Evolutionary conservation across 2,113 vertebrate genomes (phyloP).

Genomic region (Sturnus vulgaris): DNA sequence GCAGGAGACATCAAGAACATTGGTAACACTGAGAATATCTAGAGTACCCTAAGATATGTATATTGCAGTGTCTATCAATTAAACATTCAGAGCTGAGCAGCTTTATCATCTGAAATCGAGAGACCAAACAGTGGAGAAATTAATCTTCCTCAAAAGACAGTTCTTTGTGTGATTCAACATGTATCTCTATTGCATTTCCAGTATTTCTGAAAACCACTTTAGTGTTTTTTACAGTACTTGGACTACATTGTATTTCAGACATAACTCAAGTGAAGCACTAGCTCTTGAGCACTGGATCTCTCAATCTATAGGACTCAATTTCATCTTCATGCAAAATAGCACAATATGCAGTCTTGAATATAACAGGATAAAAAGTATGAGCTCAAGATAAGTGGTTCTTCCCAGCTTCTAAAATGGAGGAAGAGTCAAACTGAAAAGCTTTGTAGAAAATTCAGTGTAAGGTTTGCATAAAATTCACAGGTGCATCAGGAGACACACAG

Average conservation of each 20-base stretch:
- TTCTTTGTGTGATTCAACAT: background rate
- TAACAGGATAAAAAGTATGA: background rate
- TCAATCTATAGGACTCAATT: background rate
- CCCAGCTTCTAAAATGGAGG: background rate
- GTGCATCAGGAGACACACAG: background rate
- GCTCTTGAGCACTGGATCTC: background rate
- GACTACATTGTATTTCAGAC: background rate
- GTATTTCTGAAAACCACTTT: background rate
- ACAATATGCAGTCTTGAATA: background rate
- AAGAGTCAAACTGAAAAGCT: background rate
- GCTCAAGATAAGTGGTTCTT: background rate
- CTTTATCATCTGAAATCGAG: background rate
- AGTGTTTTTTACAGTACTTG: background rate
- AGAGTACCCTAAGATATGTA: background rate
- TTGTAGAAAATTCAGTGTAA: background rate
- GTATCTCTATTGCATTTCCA: background rate
- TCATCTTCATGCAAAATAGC: background rate
- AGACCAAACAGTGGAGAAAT: background rate
- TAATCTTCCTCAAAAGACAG: background rate
- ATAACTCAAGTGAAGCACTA: background rate
- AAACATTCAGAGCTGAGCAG: background rate
- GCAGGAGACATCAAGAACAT: background rate
- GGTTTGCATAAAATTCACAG: background rate
- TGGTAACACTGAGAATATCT: background rate
- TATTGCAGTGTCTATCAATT: background rate